Percentiles rank a stretch among this genome's conserved stretches.
phyloP scores from a whole-genome alignment of 2,888 invertebrate species.

The Rhamphomyia laevipes region DNA sequence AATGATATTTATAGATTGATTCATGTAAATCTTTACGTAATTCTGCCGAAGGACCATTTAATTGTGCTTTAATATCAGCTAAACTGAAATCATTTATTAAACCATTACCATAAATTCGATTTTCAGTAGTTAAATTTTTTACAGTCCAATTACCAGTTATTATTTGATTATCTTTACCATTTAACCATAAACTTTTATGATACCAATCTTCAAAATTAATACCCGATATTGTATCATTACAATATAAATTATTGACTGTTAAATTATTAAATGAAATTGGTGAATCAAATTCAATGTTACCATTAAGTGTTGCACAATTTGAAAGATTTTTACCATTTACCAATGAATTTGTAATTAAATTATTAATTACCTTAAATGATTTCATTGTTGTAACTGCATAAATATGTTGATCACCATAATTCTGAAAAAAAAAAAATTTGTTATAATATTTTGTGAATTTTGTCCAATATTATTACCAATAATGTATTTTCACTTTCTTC shows the following conservation, averaged over 20 bases:
- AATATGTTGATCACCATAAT: constrained; percentile 32
- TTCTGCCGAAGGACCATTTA: constrained; percentile 1
- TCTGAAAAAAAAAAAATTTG: constrained; percentile 20
- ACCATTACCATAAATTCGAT: constrained; percentile 27
- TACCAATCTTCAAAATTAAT: constrained; percentile 40
- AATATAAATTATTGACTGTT: constrained; percentile 20
- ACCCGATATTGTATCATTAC: constrained; percentile 26
- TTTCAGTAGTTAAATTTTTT: constrained; percentile 31
- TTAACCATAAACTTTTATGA: constrained; percentile 28
- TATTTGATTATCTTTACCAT: constrained; percentile 28
- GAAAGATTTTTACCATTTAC: constrained; percentile 35
- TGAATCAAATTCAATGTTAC: constrained; percentile 22
- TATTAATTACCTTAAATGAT: constrained; percentile 28
- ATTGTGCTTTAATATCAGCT: constrained; percentile 5
- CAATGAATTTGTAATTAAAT: constrained; percentile 23
- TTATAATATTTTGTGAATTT: not conserved
- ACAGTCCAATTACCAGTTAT: constrained; percentile 41
- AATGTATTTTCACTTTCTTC: constrained; percentile 41
- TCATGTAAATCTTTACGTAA: constrained; percentile 21
- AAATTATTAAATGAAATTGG: constrained; percentile 27
- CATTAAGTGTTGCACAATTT: constrained; percentile 33
- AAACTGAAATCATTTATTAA: constrained; percentile 30
- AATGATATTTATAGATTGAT: constrained; percentile 18
- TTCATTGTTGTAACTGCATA: constrained; percentile 34
- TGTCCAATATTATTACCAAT: constrained; percentile 36